Percentiles rank a stretch among this genome's conserved stretches.
phyloP scores from a whole-genome alignment of 2,113 vertebrate species.

The Menidia beryllina region DNA sequence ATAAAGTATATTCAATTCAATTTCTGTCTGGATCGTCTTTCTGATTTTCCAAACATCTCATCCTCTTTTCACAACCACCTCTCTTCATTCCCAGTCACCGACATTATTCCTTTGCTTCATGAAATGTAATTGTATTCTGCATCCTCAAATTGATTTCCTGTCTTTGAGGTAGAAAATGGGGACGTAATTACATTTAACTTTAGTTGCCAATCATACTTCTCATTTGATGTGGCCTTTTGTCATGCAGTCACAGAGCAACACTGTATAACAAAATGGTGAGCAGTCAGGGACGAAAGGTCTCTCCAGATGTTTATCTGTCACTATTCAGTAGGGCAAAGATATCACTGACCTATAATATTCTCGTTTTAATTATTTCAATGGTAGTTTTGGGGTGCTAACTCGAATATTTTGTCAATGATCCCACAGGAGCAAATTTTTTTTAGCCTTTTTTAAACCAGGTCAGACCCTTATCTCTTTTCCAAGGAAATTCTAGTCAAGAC shows the following conservation, averaged over 20 bases:
- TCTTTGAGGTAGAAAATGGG: conserved; percentile 40
- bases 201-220: conserved; percentile 51
- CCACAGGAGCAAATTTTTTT: too few species aligned
- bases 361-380: too few species aligned
- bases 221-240: conserved; percentile 42
- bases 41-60: conserved; percentile 29
- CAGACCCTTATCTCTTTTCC: too few species aligned
- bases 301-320: too few species aligned
- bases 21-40: conserved; percentile 10
- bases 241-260: conserved; percentile 15
- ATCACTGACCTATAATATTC: too few species aligned
- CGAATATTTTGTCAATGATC: too few species aligned
- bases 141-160: conserved; percentile 23
- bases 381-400: too few species aligned
- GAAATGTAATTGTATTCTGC: conserved; percentile 54
- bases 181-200: conserved; percentile 56
- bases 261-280: conserved; percentile 1
- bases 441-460: too few species aligned
- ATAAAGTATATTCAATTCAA: too few species aligned
- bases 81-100: conserved; percentile 2
- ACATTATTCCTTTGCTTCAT: conserved; percentile 27
- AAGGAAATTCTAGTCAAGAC: too few species aligned
- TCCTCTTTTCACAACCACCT: conserved; percentile 7
- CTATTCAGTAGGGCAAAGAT: conserved; percentile 5
- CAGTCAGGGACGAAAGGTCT: not conserved